Conservation (phyloP, 2,888 invertebrate genomes). For the Meloe dianella region DNA sequence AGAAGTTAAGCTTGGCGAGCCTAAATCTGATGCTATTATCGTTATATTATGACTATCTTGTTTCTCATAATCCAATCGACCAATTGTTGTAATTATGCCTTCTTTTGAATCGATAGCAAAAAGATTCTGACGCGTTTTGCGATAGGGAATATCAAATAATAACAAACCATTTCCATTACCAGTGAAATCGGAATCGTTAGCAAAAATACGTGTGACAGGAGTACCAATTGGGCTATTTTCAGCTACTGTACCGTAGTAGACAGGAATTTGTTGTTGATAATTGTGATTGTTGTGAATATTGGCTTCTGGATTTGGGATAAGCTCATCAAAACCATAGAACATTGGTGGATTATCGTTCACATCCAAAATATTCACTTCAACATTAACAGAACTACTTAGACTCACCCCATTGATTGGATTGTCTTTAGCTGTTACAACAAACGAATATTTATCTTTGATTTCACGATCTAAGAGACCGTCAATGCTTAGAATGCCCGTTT, state of each 20-base stretch:
- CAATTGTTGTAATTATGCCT: conserved; percentile 78
- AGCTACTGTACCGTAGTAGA: conserved; percentile 77
- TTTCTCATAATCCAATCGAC: conserved; percentile 74
- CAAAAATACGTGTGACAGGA: conserved; percentile 75
- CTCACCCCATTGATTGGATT: conserved; percentile 66
- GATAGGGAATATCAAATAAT: conserved; percentile 75
- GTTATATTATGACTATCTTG: conserved; percentile 75
- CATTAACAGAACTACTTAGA: conserved; percentile 74
- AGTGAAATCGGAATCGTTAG: conserved; percentile 84
- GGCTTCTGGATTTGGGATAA: conserved; percentile 60
- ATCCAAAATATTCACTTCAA: conserved; percentile 82
- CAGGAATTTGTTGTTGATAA: conserved; percentile 68
- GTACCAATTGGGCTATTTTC: conserved; percentile 80
- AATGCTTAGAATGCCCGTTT: conserved; percentile 73
- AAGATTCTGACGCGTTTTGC: conserved; percentile 67
- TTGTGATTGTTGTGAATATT: conserved; percentile 62
- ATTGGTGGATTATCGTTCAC: conserved; percentile 83
- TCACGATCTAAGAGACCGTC: conserved; percentile 82
- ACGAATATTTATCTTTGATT: conserved; percentile 70
- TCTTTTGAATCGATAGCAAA: conserved; percentile 87
- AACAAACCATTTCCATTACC: conserved; percentile 89
- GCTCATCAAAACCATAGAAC: conserved; percentile 78
- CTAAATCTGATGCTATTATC: conserved; percentile 83
- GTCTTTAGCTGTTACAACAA: conserved; percentile 77
- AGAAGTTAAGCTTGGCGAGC: conserved; percentile 81